Evolutionary conservation across 1,140 invertebrate species (phyloP), one percentile per base, ranked within the genome.

Genomic region (Atta colombica): DNA sequence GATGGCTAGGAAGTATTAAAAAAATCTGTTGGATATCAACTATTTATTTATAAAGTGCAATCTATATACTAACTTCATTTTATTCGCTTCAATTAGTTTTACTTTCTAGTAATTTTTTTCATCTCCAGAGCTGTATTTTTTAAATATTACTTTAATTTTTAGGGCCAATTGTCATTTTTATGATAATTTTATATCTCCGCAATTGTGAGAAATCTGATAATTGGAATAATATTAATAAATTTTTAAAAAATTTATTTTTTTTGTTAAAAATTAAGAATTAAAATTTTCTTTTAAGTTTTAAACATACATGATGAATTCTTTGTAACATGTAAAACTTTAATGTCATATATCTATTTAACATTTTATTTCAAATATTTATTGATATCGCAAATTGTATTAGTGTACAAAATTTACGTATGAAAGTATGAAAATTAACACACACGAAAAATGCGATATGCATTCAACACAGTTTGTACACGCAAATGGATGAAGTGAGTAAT

Each of bases 81-180:
- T 16, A 69, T 21, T 39, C 18, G 12, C 8, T 12, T 45, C 8
- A 45, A 45, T 45, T 45, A 45, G 1, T 45, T 45, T 45, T 12
- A 10, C 10, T 45, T 45, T 61, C 4, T 45, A 68, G 3, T n/a
- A 66, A 66, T 18, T 7, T 66, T 66, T 66, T 6, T 35, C 8
- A 66, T 66, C 31, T 1, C 8, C 8, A 65, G 7, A 65, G 31
- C 0, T 3, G 16, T 31, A 45, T 45, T 45, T 45, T 45, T 45
- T 10, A 10, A 45, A 45, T 45, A 12, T 45, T 45, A 45, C 14
- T 84, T 74, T 45, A 61, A 58, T 25, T 51, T 45, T 12, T 31
- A 25, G 55, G 66, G 51, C 21, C 51, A 71, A 18, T 84, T 61
- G 69, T 74, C 68, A 84, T 53, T 84, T 55, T 84, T 55, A 51